Percentiles rank a stretch among this genome's conserved stretches.
Evolutionary conservation across 2,888 invertebrate genomes (phyloP).

Genomic region (Dione vanillae): DNA sequence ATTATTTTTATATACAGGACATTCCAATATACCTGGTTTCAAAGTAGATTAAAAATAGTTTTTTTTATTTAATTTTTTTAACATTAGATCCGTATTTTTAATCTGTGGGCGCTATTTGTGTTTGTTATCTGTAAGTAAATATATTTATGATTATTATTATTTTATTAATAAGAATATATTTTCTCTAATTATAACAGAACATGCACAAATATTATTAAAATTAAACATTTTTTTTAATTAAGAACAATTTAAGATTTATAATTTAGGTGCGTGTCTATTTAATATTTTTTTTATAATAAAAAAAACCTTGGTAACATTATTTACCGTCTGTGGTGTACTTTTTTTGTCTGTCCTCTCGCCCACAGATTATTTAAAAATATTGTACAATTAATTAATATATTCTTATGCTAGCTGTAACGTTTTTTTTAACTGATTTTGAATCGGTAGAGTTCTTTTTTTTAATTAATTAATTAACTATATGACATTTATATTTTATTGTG

Average conservation of each 20-base stretch:
- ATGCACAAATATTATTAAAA: conserved; percentile 19
- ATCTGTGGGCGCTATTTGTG: conserved; percentile 43
- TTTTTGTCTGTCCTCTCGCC: conserved; percentile 24
- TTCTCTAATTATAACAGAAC: background rate
- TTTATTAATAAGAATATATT: background rate
- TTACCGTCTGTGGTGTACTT: conserved; percentile 11
- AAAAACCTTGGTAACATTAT: background rate
- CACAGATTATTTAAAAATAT: conserved; percentile 54
- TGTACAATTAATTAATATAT: conserved; percentile 70
- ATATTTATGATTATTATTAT: background rate
- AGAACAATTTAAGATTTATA: background rate
- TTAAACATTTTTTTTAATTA: background rate
- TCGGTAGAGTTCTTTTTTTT: conserved; percentile 61
- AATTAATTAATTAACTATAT: conserved; percentile 63
- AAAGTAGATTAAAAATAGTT: conserved; percentile 33
- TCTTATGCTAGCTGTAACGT: conserved; percentile 71
- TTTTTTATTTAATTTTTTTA: conserved; percentile 38
- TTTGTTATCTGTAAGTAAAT: conserved; percentile 10
- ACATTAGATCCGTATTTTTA: conserved; percentile 37
- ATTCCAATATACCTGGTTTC: conserved; percentile 64
- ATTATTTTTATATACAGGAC: conserved; percentile 57
- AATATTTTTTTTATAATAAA: background rate
- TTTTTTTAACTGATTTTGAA: conserved; percentile 73
- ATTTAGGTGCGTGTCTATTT: conserved; percentile 17
- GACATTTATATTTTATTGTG: conserved; percentile 55